Evolutionary conservation across 2,113 vertebrate species (phyloP), one percentile per base, ranked within the genome.

Genomic region (Pachyramphus minor): DNA sequence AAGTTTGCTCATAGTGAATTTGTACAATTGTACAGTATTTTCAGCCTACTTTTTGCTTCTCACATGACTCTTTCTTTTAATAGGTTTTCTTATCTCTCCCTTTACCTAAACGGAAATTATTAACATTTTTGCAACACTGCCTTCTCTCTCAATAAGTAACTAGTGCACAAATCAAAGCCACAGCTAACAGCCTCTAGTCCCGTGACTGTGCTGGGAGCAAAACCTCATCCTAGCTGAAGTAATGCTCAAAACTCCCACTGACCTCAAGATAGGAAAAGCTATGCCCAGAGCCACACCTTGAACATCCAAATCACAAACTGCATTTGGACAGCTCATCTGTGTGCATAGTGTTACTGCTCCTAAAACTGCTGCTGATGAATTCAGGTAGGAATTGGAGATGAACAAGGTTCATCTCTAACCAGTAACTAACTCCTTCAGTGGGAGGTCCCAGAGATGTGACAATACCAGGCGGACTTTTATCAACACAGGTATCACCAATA

Each of bases 161-260:
- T 59, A 84, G 18, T 10, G 15, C 50, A 74, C 31, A 80, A 82
- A 86, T 0, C 0, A 86, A 90, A 92, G 28, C 20, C 56, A 37
- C 22, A 49, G 15, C 44, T 66, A 79, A 60, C 21, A 41, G 41
- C n/a, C 66, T 85, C 49, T 83, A 25, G 55, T 60, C 20, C 19
- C 9, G 2, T n/a, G 23, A 86, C 68, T 3, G 23, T 17, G 8
- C 14, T 24, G 6, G 41, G 6, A 83, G 24, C 44, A 77, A 91
- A 92, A 80, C 52, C 39, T 79, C 5, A 3, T 59, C 30, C 66
- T 39, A 56, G 28, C 4, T 59, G 30, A 93, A 93, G 14, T 24
- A 62, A 52, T 0, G 0, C 5, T 56, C 69, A 56, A n/a, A 92
- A 82, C 2, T 88, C 45, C 49, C 2, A 0, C 21, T 56, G 19